phyloP scores from a whole-genome alignment of 2,113 vertebrate species.

The Leptosomus discolor region DNA sequence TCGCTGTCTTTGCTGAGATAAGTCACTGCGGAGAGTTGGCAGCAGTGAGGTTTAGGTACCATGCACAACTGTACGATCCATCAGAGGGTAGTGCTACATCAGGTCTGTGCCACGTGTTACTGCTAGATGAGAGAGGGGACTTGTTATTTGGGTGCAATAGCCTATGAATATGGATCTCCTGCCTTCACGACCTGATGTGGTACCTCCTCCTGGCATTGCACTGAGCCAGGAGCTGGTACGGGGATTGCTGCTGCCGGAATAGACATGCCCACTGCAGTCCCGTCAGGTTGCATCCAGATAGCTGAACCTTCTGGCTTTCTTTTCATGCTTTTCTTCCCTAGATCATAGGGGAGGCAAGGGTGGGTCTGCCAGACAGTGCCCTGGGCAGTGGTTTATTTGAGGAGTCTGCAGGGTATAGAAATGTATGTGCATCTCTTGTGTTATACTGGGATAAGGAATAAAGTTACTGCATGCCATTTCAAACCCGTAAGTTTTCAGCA shows the following conservation, averaged over 20 bases:
- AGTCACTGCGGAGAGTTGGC: fast-evolving
- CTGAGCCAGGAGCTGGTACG: fast-evolving
- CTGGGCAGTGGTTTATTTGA: background rate
- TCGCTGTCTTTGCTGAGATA: background rate
- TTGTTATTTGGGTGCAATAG: background rate
- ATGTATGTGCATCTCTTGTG: background rate
- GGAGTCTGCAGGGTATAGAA: conserved; percentile 16
- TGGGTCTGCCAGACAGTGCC: conserved; percentile 39
- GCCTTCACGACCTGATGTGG: background rate
- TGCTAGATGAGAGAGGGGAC: background rate
- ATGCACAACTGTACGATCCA: fast-evolving
- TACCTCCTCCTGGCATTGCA: background rate
- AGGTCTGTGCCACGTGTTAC: fast-evolving
- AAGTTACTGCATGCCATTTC: background rate
- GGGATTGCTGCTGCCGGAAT: background rate
- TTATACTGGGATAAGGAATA: background rate
- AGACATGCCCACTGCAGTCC: background rate
- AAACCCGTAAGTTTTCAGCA: background rate
- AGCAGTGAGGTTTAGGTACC: background rate
- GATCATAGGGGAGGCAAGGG: conserved; percentile 14
- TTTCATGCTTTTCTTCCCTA: background rate
- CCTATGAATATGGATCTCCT: background rate
- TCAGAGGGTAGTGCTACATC: fast-evolving
- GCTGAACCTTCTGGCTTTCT: background rate
- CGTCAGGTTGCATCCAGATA: background rate